Base-by-base conservation (phyloP, 2,113 vertebrate genomes). In the Brachionichthys hirsutus region DNA sequence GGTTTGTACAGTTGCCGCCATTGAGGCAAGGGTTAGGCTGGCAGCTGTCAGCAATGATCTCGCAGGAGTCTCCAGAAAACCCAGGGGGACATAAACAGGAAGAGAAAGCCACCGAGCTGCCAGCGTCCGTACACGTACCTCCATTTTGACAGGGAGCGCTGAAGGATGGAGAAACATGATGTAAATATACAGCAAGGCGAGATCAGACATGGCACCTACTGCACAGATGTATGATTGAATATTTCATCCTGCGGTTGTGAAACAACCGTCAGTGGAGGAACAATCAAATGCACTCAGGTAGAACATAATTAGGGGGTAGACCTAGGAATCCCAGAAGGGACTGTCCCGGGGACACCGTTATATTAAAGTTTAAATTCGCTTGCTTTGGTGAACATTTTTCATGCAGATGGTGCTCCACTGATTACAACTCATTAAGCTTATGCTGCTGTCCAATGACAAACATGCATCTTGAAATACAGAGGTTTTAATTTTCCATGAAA, bases 61-160 rank as follows among this genome's bases (percentile, higher is more conserved):
- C 94, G 30, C 97, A 99, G 83, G 94, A 93, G 30, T 90, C 87
- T 70, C 97, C 96, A 2, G 91, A 85, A 86, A 95, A 97, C 77
- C 94, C 94, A 16, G 89, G 70, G 52, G 89, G 89, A 71, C 97
- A 99, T 35, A 91, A 67, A 57, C 97, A 98, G 76, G 93, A 92
- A n/a, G 92, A 82, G 0, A 80, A 78, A 6, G 83, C 62, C 30
- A 92, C 92, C 54, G 77, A 88, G 9, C 91, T 93, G 2, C 87
- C 85, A 0, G 86, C 75, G 9, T 96, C 93, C 22, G 87, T 17
- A 2, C 95, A 98, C 0, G 90, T 93, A 59, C 97, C 96, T 59
- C 95, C 93, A 2, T 98, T 94, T 85, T 94, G 93, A 81, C 97
- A 99, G 41, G 91, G 93, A 78, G 94, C 94, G 2, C 97, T 99